Evolutionary conservation across 2,797 vertebrate species (phyloP).

Genomic region (Rhynchotus rufescens): DNA sequence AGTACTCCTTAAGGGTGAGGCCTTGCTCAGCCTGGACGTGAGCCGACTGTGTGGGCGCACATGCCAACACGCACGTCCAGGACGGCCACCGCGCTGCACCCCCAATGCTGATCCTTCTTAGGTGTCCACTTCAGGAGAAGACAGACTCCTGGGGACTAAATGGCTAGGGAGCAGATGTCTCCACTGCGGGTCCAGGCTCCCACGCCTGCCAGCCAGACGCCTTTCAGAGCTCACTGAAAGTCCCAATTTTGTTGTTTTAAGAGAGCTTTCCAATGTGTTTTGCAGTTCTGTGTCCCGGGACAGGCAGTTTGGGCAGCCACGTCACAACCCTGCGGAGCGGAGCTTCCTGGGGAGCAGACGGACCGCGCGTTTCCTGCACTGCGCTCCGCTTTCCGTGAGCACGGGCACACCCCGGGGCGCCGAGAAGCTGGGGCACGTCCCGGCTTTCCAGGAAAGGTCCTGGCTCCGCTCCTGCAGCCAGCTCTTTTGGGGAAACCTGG

Average conservation of each 20-base stretch:
- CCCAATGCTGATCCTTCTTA: background rate
- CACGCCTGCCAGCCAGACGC: background rate
- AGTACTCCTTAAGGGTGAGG: background rate
- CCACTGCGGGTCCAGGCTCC: too few relatives aligned
- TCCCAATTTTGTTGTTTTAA: background rate
- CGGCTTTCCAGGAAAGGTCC: background rate
- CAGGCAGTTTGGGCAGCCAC: background rate
- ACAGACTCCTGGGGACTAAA: background rate
- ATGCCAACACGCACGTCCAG: accelerated
- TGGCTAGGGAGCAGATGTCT: background rate
- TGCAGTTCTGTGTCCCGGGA: background rate
- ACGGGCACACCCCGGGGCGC: accelerated
- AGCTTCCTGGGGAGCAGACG: background rate
- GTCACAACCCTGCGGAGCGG: background rate
- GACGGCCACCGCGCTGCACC: background rate
- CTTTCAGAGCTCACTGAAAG: too few relatives aligned
- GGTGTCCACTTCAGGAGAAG: background rate
- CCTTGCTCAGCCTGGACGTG: background rate
- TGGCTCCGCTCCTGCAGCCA: background rate
- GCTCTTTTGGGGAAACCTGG: background rate
- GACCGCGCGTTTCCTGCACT: background rate
- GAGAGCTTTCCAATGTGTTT: background rate
- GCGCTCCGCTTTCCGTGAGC: background rate
- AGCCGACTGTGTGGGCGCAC: background rate
- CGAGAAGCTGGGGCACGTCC: accelerated